phyloP scores from a whole-genome alignment of 2,888 invertebrate genomes.

The Dilophus febrilis region DNA sequence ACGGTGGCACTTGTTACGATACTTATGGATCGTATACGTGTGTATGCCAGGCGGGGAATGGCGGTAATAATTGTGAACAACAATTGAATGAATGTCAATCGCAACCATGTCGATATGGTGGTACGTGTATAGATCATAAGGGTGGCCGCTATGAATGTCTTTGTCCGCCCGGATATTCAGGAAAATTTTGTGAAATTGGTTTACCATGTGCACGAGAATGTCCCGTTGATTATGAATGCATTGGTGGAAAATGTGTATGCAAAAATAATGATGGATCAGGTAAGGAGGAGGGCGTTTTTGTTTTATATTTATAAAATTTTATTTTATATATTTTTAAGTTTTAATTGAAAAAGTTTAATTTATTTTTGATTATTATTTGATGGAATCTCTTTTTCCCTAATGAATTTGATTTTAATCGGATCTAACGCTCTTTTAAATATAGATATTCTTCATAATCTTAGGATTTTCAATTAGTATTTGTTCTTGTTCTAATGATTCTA shows the following conservation, averaged over 20 bases:
- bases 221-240: conserved; percentile 49
- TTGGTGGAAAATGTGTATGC: conserved; percentile 33
- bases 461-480: no score
- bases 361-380: no score
- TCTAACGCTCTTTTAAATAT: no score
- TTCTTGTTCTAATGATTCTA: no score
- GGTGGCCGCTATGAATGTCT: conserved; percentile 47
- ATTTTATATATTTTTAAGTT: no score
- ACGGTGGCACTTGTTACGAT: conserved; percentile 64
- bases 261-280: conserved; percentile 29
- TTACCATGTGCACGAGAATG: conserved; percentile 32
- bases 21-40: conserved; percentile 65
- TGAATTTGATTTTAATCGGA: no score
- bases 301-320: no score
- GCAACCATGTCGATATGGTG: conserved; percentile 59
- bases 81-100: conserved; percentile 41
- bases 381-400: no score
- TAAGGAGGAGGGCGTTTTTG: no score
- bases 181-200: conserved; percentile 26
- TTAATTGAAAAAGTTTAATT: no score
- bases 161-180: conserved; percentile 44
- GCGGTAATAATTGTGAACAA: conserved; percentile 59
- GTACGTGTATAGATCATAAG: conserved; percentile 41
- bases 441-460: no score
- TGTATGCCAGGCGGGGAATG: conserved; percentile 61